A percentile compares a stretch with the other conserved stretches of the same genome.
Conservation (phyloP, 1,140 invertebrate species). For the Pogonognathellus flavescens region DNA sequence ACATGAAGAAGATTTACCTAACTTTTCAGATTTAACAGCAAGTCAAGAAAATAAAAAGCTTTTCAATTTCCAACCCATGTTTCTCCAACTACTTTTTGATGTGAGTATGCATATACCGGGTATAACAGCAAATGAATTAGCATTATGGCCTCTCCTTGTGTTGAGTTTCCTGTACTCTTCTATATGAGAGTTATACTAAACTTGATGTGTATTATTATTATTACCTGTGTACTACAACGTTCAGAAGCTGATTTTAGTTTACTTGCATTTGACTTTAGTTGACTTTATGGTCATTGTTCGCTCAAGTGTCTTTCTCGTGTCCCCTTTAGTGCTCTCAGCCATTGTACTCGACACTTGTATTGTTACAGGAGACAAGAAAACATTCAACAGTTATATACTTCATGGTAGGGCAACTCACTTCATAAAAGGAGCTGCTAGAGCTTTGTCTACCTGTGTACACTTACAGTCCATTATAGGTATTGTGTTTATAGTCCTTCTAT, state of each 20-base stretch:
- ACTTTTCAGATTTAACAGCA: background rate
- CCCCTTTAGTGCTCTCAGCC: conserved; percentile 26
- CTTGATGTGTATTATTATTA: too few relatives aligned
- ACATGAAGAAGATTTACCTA: background rate
- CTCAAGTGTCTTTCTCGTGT: conserved; percentile 48
- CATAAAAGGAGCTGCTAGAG: background rate
- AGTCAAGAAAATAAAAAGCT: background rate
- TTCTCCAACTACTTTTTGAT: too few relatives aligned
- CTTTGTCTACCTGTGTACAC: too few relatives aligned
- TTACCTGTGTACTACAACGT: background rate
- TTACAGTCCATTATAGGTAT: too few relatives aligned
- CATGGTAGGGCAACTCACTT: background rate
- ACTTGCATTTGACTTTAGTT: conserved; percentile 16
- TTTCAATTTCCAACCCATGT: conserved; percentile 4
- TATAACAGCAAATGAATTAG: too few relatives aligned
- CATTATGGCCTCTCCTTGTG: too few relatives aligned
- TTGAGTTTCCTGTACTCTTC: too few relatives aligned
- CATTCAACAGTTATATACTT: conserved; percentile 24
- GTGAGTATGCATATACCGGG: too few relatives aligned
- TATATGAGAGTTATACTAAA: too few relatives aligned
- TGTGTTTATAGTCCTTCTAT: too few relatives aligned
- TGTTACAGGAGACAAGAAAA: conserved; percentile 37
- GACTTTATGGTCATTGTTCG: conserved; percentile 51
- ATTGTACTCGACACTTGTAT: background rate
- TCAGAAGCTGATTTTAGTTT: conserved; percentile 44